Evolutionary conservation across 2,797 vertebrate genomes (phyloP).

Genomic region (Lacerta bilineata): DNA sequence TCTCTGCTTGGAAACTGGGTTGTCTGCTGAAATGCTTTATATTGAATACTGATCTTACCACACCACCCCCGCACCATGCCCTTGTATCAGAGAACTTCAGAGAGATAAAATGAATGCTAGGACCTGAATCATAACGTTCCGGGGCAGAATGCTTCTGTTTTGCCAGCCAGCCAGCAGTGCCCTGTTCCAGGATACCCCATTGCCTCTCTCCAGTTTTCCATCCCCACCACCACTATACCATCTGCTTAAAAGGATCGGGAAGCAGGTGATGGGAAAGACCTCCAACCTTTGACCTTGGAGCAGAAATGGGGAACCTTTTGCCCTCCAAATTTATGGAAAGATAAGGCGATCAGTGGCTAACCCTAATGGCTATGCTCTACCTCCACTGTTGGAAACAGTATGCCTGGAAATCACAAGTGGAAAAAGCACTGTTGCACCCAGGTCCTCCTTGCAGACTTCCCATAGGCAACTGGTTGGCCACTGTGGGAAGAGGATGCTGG

Average conservation of each 20-base stretch:
- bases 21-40: slow-evolving; percentile 58
- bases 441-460: neutral
- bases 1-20: slow-evolving; percentile 65
- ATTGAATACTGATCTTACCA: slow-evolving; percentile 18
- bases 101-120: neutral
- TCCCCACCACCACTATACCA: neutral
- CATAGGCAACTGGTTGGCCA: neutral
- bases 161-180: neutral
- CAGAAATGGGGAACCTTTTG: too few species aligned
- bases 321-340: too few species aligned
- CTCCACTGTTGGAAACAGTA: too few species aligned
- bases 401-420: too few species aligned
- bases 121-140: too few species aligned
- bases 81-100: neutral
- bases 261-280: neutral
- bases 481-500: neutral
- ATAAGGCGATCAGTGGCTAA: too few species aligned
- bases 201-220: neutral
- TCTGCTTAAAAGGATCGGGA: neutral
- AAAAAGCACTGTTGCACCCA: too few species aligned
- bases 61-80: neutral
- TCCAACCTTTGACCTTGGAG: neutral
- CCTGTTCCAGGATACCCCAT: neutral
- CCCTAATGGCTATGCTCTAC: too few species aligned
- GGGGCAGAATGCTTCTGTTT: neutral